A percentile compares a stretch with the other conserved stretches of the same genome.
Conservation (phyloP, 2,888 invertebrate species). For the Cheilosia vulpina region DNA sequence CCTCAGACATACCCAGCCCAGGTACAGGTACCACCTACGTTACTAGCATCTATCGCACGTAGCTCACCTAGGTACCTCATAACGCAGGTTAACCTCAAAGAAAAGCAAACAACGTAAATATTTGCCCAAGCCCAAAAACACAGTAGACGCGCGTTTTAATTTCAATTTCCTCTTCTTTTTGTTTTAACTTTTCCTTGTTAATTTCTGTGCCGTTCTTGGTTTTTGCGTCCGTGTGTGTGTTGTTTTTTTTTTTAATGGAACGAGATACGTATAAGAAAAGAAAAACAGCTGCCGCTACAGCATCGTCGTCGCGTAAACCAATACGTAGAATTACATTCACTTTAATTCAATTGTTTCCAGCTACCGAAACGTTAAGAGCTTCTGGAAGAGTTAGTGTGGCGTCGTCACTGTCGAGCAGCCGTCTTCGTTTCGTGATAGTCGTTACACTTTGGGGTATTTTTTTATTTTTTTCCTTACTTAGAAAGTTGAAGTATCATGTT, state of each 20-base stretch:
- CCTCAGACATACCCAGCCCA: background rate
- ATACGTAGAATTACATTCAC: slow-evolving; percentile 67
- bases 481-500: slow-evolving; percentile 60
- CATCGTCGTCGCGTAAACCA: slow-evolving; percentile 28
- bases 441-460: background rate
- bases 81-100: slow-evolving; percentile 15
- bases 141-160: slow-evolving; percentile 9
- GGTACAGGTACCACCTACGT: background rate
- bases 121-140: slow-evolving; percentile 9
- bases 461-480: slow-evolving; percentile 16
- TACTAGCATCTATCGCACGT: background rate
- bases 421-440: background rate
- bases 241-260: slow-evolving; percentile 10
- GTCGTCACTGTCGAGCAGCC: background rate
- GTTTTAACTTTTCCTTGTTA: slow-evolving; percentile 20
- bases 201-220: slow-evolving; percentile 3
- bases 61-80: background rate
- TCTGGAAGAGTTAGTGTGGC: slow-evolving; percentile 20
- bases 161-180: slow-evolving; percentile 32
- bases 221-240: background rate
- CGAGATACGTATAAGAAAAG: slow-evolving; percentile 8
- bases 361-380: slow-evolving; percentile 64
- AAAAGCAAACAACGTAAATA: slow-evolving; percentile 20
- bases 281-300: slow-evolving; percentile 11
- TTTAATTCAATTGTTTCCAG: slow-evolving; percentile 68